Base-by-base conservation (phyloP, 2,797 vertebrate genomes). In the Lagorchestes hirsutus region DNA sequence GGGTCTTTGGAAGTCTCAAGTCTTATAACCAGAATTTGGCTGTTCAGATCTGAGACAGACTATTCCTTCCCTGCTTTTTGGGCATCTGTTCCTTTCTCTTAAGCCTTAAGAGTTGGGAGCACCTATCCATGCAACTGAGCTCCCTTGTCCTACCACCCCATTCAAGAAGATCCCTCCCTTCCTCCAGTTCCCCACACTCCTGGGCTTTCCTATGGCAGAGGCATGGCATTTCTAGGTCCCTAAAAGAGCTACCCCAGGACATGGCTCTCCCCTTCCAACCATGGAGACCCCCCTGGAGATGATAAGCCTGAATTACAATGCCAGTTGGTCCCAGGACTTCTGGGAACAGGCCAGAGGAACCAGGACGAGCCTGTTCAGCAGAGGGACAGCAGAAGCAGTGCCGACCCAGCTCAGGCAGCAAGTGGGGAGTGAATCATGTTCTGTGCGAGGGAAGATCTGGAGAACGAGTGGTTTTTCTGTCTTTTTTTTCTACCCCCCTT, bases 1-100 rank as follows among this genome's bases (percentile, higher is more conserved):
- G 82, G 96, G 59, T 97, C 94, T 98, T 98, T 97, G 97, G 93
- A 91, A 94, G 82, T 96, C 97, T 97, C 96, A 97, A 97, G 97
- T 95, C 97, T 96, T 93, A 93, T 91, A 94, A 95, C 57, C 54
- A 94, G 97, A 97, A 94, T 97, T 97, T 97, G 97, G 96, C 96
- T 96, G 96, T 93, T 96, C 56, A 87, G 95, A 92, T 95, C 96
- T 95, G 96, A 97, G 98, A 91, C 95, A 96, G 94, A 96, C 40
- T 87, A 11, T 10, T 95, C 92, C 93, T 92, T 91, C 50, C 90
- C 96, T 93, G 6, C 50, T 95, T 94, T 87, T 93, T 34, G 93
- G 94, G 91, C 95, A 56, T 34, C 59, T 16, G 14, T 50, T 95
- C 56, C 91, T 96, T 98, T 92, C 90, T 97, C 92, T 24, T 28